phyloP scores from a whole-genome alignment of 2,113 vertebrate species.

The Grammomys surdaster region DNA sequence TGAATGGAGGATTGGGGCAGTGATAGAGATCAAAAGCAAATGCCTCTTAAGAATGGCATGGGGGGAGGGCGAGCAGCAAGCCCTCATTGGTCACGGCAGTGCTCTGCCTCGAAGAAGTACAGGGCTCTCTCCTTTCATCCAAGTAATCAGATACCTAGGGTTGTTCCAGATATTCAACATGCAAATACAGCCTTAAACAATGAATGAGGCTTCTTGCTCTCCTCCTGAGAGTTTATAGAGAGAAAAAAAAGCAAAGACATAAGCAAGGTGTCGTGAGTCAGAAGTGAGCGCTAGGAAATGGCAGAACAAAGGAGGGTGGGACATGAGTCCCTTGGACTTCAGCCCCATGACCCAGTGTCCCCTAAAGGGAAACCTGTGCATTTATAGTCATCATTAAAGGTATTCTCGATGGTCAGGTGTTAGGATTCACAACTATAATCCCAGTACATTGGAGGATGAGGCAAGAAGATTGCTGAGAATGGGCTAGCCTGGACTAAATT shows the following conservation, averaged over 20 bases:
- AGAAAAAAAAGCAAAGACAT: neutral
- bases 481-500: neutral
- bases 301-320: neutral
- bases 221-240: neutral
- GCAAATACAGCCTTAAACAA: neutral
- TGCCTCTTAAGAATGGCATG: neutral
- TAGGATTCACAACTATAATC: neutral
- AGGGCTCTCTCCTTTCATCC: neutral
- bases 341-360: neutral
- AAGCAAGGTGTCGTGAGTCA: slow-evolving; percentile 22
- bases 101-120: neutral
- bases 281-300: neutral
- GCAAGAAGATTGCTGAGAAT: neutral
- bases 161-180: neutral
- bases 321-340: neutral
- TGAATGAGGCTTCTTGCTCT: neutral
- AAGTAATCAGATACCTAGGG: neutral
- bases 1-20: neutral
- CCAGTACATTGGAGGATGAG: neutral
- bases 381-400: neutral
- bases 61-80: neutral
- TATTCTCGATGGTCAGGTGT: neutral
- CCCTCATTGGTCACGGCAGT: fast-evolving
- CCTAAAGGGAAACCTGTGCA: neutral
- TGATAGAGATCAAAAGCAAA: neutral